These are phyloP conservation scores for Ectropis crepuscularia DNA, from an alignment of 2,888 invertebrate species.

Conservation along the genomic window DNA sequence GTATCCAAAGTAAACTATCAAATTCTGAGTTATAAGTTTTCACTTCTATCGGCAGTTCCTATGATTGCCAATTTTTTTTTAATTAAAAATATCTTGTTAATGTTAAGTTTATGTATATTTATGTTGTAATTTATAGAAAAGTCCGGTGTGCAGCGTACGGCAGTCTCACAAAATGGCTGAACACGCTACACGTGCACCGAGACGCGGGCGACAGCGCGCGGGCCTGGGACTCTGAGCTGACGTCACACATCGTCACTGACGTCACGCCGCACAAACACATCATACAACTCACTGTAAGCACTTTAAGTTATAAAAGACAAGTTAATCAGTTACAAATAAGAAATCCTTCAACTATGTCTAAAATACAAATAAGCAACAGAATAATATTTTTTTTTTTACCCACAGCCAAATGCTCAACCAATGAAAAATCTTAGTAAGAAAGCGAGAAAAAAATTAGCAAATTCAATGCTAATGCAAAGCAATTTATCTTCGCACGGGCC, in stretches of 20 bases:
- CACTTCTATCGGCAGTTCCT: too few species aligned
- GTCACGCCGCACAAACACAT: slow-evolving; percentile 58
- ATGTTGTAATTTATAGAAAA: slow-evolving; percentile 47
- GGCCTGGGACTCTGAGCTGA: slow-evolving; percentile 63
- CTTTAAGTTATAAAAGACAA: too few species aligned
- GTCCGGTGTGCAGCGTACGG: slow-evolving; percentile 65
- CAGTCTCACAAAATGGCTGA: slow-evolving; percentile 61
- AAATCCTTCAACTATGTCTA: background rate
- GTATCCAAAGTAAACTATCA: too few species aligned
- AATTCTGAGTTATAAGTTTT: too few species aligned
- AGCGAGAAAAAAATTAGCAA: slow-evolving; percentile 68
- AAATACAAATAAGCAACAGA: too few species aligned
- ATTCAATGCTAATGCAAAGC: slow-evolving; percentile 67
- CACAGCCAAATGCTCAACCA: slow-evolving; percentile 66
- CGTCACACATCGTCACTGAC: slow-evolving; percentile 58
- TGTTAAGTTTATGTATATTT: background rate
- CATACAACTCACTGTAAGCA: slow-evolving; percentile 65
- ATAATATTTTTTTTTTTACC: slow-evolving; percentile 3
- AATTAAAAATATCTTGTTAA: too few species aligned
- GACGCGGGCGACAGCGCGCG: slow-evolving; percentile 45
- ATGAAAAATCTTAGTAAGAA: slow-evolving; percentile 75
- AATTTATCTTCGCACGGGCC: slow-evolving; percentile 64
- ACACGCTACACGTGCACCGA: slow-evolving; percentile 51
- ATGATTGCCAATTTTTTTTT: too few species aligned
- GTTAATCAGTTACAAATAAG: too few species aligned